Evolutionary conservation across 2,888 invertebrate genomes (phyloP), one percentile per base, ranked within the genome.

Genomic region (Drosophila quinaria): DNA sequence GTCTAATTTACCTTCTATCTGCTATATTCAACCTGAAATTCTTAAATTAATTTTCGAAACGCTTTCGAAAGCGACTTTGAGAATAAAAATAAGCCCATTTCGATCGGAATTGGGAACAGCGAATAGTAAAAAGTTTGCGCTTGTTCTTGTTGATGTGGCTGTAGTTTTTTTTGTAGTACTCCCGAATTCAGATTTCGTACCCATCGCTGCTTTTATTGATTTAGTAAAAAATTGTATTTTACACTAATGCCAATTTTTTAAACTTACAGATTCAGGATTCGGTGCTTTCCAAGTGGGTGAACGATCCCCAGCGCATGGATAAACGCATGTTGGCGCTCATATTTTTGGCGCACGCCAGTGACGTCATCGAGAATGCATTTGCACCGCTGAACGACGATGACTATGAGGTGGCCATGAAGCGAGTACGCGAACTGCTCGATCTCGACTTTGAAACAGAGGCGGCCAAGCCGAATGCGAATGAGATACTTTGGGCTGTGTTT

Each of bases 281-380:
- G 31, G 98, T 99, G 52, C 94, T 99, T 80, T 95, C 96, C 65
- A 97, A 98, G 91, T 99, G 99, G 95, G 97, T 98, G 51, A 99
- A 99, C 77, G 99, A 99, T 93, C 97, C 98, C 11, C 98, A 98
- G 87, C 96, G 99, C 87, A 99, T 99, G 95, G 99, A 99, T 92
- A 97, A 97, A 93, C 95, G 99, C 61, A 96, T 98, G 92, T 93
- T 99, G 90, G 97, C 99, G 49, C 94, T 99, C 71, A 96, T 99
- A 91, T 97, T 98, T 93, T 94, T 99, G 86, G 98, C 99, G 29
- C 99, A 99, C 93, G 98, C 99, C 9, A 98, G 98, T 58, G 99
- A 99, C 93, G 99, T 99, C 25, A 94, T 99, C 62, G 99, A 99
- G 94, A 99, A 99, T 93, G 99, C 99, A 59, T 99, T 99, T 93